Evolutionary conservation across 2,888 invertebrate genomes (phyloP).

Genomic region (Calliphora vomitoria): DNA sequence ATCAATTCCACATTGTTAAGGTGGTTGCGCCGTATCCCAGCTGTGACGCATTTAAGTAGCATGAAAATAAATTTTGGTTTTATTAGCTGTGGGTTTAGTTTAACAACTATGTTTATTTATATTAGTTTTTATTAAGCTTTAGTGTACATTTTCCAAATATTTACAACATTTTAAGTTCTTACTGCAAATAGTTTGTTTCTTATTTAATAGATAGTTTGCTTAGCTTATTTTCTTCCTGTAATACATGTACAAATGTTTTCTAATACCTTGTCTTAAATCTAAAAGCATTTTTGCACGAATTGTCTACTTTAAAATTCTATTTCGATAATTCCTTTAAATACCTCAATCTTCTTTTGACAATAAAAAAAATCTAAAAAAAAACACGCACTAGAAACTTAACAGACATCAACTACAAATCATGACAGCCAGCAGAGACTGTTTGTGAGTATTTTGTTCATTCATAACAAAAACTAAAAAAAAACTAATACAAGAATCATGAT

Average conservation of each 20-base stretch:
- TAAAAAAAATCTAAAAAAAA: neutral
- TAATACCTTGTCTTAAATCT: neutral
- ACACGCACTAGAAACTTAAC: neutral
- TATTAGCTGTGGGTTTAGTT: no score
- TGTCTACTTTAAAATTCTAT: neutral
- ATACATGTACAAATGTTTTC: neutral
- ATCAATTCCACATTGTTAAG: no score
- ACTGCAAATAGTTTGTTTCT: no score
- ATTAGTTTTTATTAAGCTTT: no score
- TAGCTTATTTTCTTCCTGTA: no score
- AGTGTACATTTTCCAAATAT: no score
- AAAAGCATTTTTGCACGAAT: neutral
- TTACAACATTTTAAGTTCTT: no score
- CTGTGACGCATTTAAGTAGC: no score
- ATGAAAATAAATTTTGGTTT: no score
- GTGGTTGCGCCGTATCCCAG: no score
- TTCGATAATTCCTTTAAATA: neutral
- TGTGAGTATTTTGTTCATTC: neutral
- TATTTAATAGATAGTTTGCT: no score
- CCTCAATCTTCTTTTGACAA: neutral
- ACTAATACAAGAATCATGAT: neutral
- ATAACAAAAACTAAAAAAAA: neutral
- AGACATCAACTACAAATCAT: constrained; percentile 5
- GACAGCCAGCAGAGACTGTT: neutral
- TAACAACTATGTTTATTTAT: no score